Conservation (phyloP, 2,113 vertebrate genomes). For the Periophthalmus modestus region DNA sequence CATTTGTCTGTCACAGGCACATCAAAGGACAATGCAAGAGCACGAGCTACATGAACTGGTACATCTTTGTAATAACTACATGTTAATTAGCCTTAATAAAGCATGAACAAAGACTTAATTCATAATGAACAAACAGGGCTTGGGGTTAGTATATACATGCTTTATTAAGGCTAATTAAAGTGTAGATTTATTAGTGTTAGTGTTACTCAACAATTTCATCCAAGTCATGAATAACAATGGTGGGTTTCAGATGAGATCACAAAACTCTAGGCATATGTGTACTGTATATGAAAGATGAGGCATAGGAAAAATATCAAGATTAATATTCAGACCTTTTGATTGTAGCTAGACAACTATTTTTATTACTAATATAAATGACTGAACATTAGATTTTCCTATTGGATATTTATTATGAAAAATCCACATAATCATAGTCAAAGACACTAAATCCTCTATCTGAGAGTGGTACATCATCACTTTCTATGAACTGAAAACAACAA, state of each 20-base stretch:
- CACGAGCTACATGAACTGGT: not conserved
- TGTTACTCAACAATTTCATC: too few species aligned
- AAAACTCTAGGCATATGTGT: not conserved
- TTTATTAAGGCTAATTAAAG: too few species aligned
- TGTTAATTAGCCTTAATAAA: too few species aligned
- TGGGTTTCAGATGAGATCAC: not conserved
- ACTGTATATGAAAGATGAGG: not conserved
- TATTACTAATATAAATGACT: not conserved
- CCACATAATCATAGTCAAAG: not conserved
- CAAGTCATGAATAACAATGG: too few species aligned
- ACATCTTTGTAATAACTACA: not conserved
- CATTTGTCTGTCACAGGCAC: slow-evolving; percentile 23
- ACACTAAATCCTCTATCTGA: not conserved
- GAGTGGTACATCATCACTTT: not conserved
- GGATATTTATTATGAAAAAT: not conserved
- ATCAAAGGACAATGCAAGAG: slow-evolving; percentile 26
- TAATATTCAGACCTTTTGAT: not conserved
- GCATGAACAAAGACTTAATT: too few species aligned
- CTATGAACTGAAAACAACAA: slow-evolving; percentile 6
- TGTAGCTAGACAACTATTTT: not conserved
- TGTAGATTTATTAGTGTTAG: too few species aligned
- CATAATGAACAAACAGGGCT: too few species aligned
- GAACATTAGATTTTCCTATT: too few species aligned
- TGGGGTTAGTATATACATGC: too few species aligned
- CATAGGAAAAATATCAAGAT: not conserved